Conservation (phyloP, 1,140 invertebrate species). For the Piezodorus guildinii region DNA sequence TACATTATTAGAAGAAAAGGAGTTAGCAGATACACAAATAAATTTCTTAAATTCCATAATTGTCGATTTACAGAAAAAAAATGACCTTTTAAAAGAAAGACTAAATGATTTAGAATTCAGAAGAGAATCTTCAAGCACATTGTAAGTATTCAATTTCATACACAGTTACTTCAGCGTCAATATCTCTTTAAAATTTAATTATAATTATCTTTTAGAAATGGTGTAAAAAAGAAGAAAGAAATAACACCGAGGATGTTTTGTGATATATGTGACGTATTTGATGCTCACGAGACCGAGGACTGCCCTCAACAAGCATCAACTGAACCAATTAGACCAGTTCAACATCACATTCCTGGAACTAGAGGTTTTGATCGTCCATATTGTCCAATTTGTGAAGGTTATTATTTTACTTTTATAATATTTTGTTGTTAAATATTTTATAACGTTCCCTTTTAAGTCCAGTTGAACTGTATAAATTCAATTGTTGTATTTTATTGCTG, state of each 20-base stretch:
- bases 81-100: conserved; percentile 65
- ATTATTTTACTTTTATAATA: too few relatives aligned
- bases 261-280: conserved; percentile 95
- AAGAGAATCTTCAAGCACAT: conserved; percentile 11
- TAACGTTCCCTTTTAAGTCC: too few relatives aligned
- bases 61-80: conserved; percentile 87
- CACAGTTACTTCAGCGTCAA: neutral
- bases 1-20: conserved; percentile 44
- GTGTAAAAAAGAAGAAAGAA: conserved; percentile 5
- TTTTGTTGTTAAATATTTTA: too few relatives aligned
- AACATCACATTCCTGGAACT: conserved; percentile 35
- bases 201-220: neutral
- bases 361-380: conserved; percentile 57
- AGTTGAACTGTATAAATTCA: too few relatives aligned
- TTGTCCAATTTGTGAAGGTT: conserved; percentile 88
- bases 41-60: conserved; percentile 93
- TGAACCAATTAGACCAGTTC: conserved; percentile 34
- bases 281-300: conserved; percentile 92
- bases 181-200: neutral
- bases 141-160: neutral
- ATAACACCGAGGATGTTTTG: conserved; percentile 76
- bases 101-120: conserved; percentile 51
- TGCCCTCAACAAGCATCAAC: conserved; percentile 75
- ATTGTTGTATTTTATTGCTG: too few relatives aligned
- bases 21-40: conserved; percentile 60